Evolutionary conservation across 2,113 vertebrate species (phyloP).

Genomic region (Monarcha castaneiventris): DNA sequence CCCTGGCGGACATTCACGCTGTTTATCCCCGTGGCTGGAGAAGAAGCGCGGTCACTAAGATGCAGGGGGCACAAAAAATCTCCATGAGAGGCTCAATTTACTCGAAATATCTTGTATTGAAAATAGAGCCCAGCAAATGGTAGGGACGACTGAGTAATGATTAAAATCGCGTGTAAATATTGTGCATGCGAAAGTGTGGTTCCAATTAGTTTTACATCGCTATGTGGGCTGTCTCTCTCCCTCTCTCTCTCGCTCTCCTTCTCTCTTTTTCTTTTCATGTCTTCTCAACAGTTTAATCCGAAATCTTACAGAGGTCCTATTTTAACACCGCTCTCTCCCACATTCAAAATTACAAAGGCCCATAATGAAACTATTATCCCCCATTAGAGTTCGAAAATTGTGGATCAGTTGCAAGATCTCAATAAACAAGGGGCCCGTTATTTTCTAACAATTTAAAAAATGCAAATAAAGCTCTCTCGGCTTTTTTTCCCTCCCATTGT

Average conservation of each 20-base stretch:
- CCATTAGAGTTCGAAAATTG: slow-evolving; percentile 15
- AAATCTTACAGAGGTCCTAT: slow-evolving; percentile 14
- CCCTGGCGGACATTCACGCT: background rate
- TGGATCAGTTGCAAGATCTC: background rate
- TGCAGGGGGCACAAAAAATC: background rate
- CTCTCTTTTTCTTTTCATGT: slow-evolving; percentile 39
- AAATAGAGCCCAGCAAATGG: slow-evolving; percentile 15
- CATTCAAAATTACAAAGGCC: slow-evolving; percentile 8
- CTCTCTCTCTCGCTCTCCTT: background rate
- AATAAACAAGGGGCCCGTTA: slow-evolving; percentile 15
- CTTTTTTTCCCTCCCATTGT: background rate
- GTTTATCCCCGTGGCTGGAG: background rate
- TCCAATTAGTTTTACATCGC: slow-evolving; percentile 72
- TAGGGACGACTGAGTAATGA: slow-evolving; percentile 37
- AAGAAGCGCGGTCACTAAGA: background rate
- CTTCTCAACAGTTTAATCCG: slow-evolving; percentile 28
- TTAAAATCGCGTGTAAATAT: slow-evolving; percentile 73
- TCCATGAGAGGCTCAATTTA: background rate
- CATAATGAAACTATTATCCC: slow-evolving; percentile 43
- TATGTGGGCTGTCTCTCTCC: background rate
- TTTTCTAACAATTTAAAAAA: slow-evolving; percentile 1
- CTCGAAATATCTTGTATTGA: slow-evolving; percentile 10
- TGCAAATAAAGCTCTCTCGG: slow-evolving; percentile 8
- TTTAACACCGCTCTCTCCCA: background rate
- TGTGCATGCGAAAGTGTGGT: slow-evolving; percentile 66